Base-by-base conservation (phyloP, 2,888 invertebrate genomes). In the Dolichopus griseipennis region DNA sequence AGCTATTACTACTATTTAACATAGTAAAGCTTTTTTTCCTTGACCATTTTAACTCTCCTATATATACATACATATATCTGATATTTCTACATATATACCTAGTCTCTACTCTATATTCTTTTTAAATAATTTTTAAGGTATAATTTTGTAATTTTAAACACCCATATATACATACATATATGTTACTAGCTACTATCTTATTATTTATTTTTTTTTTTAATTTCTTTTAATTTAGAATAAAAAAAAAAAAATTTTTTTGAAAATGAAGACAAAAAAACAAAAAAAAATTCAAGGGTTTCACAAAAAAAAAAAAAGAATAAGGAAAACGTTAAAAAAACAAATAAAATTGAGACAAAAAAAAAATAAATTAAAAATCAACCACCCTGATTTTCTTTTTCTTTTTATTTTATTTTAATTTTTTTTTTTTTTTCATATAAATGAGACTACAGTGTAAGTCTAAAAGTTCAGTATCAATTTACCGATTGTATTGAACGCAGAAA, bases 381-480 rank as follows among this genome's bases (percentile, higher is more conserved):
- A 27, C 27, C 27, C 27, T 27, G 27, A 5, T 27, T 27, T 27
- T n/a, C n/a, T n/a, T n/a, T n/a, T n/a, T 43, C 15, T 9, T 9
- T 10, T 43, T 43, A 43, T 43, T 43, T 43, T 43, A 15, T 43
- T 43, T 34, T 34, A 34, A 5, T 7, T 34, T 43, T 43, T 4
- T 52, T 52, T 4, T 52, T 52, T 52, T 52, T 18, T 18, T 52
- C 52, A 52, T 52, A 52, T 52, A 52, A 52, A 52, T 52, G 18
- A 52, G 52, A 52, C 52, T 52, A 52, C 52, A 52, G 18, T 52
- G 15, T 18, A 15, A 52, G 52, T 52, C 15, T 5, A 52, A 6
- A 52, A 52, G 52, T 52, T 52, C 52, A 52, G 52, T 52, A 18
- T 52, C 52, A 52, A 52, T 52, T 52, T 52, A 52, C 52, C n/a